Evolutionary conservation across 2,113 vertebrate genomes (phyloP).

Genomic region (Archilochus colubris): DNA sequence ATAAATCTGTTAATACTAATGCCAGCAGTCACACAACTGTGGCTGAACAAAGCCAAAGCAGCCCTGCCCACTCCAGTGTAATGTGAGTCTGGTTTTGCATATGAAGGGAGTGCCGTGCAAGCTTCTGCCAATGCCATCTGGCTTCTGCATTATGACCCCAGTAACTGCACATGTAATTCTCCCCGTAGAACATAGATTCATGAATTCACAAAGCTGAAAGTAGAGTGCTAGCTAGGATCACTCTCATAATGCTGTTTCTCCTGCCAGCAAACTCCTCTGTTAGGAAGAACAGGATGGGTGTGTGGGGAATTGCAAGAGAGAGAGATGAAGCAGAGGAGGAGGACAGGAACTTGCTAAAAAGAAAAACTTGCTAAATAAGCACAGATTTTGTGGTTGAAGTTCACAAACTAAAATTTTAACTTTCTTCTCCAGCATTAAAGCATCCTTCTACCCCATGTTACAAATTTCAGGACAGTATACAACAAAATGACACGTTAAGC

Average conservation of each 20-base stretch:
- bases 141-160: constrained; percentile 16
- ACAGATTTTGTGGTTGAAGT: neutral
- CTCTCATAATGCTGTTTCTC: neutral
- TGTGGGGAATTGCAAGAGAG: neutral
- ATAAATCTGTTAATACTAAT: neutral
- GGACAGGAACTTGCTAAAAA: neutral
- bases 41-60: neutral
- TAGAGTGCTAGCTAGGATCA: neutral
- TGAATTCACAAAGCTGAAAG: constrained; percentile 14
- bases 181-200: neutral
- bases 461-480: neutral
- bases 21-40: neutral
- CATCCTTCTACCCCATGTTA: neutral
- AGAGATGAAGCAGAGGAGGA: neutral
- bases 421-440: neutral
- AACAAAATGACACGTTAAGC: neutral
- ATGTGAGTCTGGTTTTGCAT: neutral
- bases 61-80: neutral
- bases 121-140: constrained; percentile 41
- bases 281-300: constrained; percentile 31
- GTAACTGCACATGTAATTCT: constrained; percentile 12
- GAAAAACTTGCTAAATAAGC: neutral
- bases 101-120: neutral
- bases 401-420: neutral
- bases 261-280: neutral